Percentiles rank a stretch among this genome's conserved stretches.
Evolutionary conservation across 2,888 invertebrate genomes (phyloP).

Genomic region (Neria commutata): DNA sequence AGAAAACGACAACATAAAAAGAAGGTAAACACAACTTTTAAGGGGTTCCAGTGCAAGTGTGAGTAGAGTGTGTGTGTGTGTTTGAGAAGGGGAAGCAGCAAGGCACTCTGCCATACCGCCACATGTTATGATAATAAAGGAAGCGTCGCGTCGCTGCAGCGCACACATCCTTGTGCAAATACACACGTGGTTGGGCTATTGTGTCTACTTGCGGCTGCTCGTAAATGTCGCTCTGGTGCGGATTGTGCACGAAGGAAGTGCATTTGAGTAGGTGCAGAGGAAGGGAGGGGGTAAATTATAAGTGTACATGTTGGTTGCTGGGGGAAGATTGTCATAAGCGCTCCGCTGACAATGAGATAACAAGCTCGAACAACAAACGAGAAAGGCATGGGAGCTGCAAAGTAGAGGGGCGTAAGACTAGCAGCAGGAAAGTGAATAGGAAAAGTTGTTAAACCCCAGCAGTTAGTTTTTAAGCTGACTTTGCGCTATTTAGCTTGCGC

Average conservation of each 20-base stretch:
- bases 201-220: too few species aligned
- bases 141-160: slow-evolving; percentile 28
- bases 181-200: slow-evolving; percentile 46
- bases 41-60: too few species aligned
- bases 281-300: not conserved
- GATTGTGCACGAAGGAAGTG: not conserved
- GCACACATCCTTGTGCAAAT: slow-evolving; percentile 47
- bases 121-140: slow-evolving; percentile 42
- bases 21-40: not conserved
- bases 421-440: not conserved
- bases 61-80: not conserved
- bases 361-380: not conserved
- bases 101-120: not conserved
- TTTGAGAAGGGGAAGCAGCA: not conserved
- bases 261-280: not conserved
- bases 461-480: not conserved
- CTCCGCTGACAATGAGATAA: not conserved
- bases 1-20: not conserved
- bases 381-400: too few species aligned
- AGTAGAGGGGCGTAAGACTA: too few species aligned
- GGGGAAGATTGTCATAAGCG: not conserved
- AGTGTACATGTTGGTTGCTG: too few species aligned
- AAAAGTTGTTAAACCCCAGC: not conserved
- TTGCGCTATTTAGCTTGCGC: not conserved
- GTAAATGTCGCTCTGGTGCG: too few species aligned